Evolutionary conservation across 2,888 invertebrate genomes (phyloP).

Genomic region (Mactromeris polynyma): DNA sequence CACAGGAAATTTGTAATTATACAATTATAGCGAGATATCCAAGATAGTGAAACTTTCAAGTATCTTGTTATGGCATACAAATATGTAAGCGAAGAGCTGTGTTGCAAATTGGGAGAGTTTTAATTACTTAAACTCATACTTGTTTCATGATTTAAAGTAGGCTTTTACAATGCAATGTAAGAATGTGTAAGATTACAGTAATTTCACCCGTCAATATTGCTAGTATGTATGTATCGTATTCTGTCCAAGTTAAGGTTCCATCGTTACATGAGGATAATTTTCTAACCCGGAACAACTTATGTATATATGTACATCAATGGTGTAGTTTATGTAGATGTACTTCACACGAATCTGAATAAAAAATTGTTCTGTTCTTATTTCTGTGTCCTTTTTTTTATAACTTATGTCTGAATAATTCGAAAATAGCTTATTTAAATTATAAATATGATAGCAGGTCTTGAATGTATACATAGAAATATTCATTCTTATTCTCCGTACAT

Average conservation of each 20-base stretch:
- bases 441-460: no score
- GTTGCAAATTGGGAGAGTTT: slow-evolving; percentile 15
- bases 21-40: slow-evolving; percentile 5
- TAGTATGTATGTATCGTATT: background rate
- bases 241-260: background rate
- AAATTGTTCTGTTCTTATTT: no score
- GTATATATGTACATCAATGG: no score
- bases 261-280: background rate
- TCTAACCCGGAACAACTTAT: no score
- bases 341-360: no score
- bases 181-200: slow-evolving; percentile 4
- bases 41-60: background rate
- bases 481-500: no score
- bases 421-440: no score
- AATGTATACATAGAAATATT: no score
- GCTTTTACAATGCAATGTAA: slow-evolving; percentile 9
- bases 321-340: no score
- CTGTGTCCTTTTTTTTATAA: no score
- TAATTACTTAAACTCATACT: slow-evolving; percentile 2
- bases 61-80: background rate
- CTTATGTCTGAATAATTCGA: no score
- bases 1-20: slow-evolving; percentile 12
- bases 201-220: background rate
- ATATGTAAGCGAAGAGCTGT: slow-evolving; percentile 20
- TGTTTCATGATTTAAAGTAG: slow-evolving; percentile 11